Conservation (phyloP, 2,888 invertebrate genomes). For the Pseudoips prasinana region DNA sequence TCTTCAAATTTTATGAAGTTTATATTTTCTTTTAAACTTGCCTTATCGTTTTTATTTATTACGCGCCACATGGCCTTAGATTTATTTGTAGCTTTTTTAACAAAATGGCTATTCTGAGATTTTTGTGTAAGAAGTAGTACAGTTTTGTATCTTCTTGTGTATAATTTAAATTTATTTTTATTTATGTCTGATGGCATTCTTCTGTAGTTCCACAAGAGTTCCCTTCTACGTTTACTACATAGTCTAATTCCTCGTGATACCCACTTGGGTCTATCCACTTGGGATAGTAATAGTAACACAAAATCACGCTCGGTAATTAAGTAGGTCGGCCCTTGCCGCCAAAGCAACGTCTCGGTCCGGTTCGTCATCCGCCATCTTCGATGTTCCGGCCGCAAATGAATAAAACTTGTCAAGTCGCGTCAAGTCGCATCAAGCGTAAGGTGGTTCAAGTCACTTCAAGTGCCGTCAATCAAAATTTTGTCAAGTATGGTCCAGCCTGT, state of each 20-base stretch:
- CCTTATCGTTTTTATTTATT: too few species aligned
- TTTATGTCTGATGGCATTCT: too few species aligned
- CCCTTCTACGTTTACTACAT: conserved; percentile 18
- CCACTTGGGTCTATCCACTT: conserved; percentile 19
- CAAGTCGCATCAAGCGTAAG: conserved; percentile 20
- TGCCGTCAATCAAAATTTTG: conserved; percentile 18
- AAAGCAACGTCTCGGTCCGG: conserved; percentile 20
- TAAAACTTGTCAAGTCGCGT: conserved; percentile 15
- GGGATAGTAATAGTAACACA: conserved; percentile 20
- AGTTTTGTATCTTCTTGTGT: conserved; percentile 10
- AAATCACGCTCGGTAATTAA: conserved; percentile 25
- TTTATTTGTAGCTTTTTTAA: too few species aligned
- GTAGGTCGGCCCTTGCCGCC: conserved; percentile 18
- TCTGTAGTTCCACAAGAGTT: too few species aligned
- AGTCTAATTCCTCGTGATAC: conserved; percentile 9
- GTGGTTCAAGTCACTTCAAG: conserved; percentile 20
- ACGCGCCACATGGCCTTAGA: too few species aligned
- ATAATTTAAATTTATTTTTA: conserved; percentile 19
- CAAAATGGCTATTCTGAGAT: conserved; percentile 13
- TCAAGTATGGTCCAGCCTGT: conserved; percentile 14
- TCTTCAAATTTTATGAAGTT: too few species aligned
- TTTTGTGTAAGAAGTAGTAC: conserved; percentile 7
- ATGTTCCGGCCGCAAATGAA: conserved; percentile 11
- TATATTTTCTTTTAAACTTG: too few species aligned
- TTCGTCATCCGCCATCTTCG: conserved; percentile 21